Base-by-base conservation (phyloP, 64 coral and sea anemone species). In the Platygyra sinensis region DNA sequence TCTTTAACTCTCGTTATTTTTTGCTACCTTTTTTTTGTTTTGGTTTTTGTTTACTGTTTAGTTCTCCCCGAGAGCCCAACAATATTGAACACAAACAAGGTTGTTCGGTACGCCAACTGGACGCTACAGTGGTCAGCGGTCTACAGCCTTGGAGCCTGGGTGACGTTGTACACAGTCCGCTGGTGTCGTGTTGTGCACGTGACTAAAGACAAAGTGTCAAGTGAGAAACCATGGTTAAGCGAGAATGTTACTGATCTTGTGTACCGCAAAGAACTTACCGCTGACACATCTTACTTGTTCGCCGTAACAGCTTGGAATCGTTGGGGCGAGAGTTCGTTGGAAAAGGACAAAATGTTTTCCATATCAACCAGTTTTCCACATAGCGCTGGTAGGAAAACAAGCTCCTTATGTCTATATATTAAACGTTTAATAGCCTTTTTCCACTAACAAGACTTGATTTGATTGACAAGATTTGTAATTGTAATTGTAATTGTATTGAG, bases 281-380 rank as follows among this genome's bases (percentile, higher is more conserved):
- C 50, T 80, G 51, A 60, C 24, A 60, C 25, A 1, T 52, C 3
- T 59, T 80, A 80, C 25, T 7, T 80, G 51, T 80, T 80, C 50
- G 77, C 77, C 2, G 51, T 80, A 18, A 80, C 77, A 55, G 50
- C 77, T 29, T 80, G 77, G 77, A 80, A 80, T n/a, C 55, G 46
- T 30, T 80, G 77, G 77, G 77, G 77, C 3, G 77, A 59, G 11
- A 80, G 77, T 80, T n/a, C 3, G n/a, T 60, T 80, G 12, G 77
- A 59, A 16, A 32, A 0, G 2, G 24, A 28, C 51, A 80, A 80
- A 57, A 60, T 80, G 29, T 18, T 80, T 9, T 0, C 13, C 24
- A 59, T 80, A 60, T 80, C 50, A 1, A 80, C 77, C 14, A 15
- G 59, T 57, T 80, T 80, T 60, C 55, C 25, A 30, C n/a, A 57